phyloP scores from a whole-genome alignment of 2,113 vertebrate genomes.

The Pteronura brasiliensis region DNA sequence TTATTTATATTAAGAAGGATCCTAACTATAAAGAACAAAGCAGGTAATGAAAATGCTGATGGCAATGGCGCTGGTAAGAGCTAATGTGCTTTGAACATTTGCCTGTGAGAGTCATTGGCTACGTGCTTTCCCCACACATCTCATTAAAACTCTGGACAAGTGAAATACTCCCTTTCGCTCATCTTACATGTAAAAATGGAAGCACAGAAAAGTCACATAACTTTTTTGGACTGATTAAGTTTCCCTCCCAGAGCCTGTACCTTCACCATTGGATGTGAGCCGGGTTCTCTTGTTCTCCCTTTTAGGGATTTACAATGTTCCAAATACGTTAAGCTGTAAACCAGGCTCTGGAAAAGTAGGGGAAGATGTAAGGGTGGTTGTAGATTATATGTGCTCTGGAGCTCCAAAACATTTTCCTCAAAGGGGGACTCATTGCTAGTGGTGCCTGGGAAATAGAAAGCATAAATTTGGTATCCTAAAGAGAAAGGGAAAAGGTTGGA shows the following conservation, averaged over 20 bases:
- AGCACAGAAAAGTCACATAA: background rate
- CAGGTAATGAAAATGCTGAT: background rate
- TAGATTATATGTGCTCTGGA: background rate
- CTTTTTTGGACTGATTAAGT: background rate
- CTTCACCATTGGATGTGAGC: background rate
- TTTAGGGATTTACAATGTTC: background rate
- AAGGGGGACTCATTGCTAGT: background rate
- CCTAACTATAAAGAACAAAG: background rate
- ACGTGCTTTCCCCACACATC: background rate
- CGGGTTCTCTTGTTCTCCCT: fast-evolving
- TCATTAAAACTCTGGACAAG: background rate
- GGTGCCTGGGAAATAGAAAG: background rate
- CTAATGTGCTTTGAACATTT: background rate
- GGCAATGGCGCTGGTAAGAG: background rate
- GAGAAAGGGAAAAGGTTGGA: background rate
- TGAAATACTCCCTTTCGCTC: background rate
- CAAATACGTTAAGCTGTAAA: background rate
- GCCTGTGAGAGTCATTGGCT: background rate
- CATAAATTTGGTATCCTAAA: no score
- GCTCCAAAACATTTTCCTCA: background rate
- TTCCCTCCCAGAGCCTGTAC: background rate
- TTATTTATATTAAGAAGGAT: background rate
- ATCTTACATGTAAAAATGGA: background rate
- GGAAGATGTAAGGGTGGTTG: background rate
- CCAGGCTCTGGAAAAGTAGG: background rate